Percentiles rank a stretch among this genome's conserved stretches.
phyloP scores from a whole-genome alignment of 2,888 invertebrate genomes.

The Hydriomena furcata region DNA sequence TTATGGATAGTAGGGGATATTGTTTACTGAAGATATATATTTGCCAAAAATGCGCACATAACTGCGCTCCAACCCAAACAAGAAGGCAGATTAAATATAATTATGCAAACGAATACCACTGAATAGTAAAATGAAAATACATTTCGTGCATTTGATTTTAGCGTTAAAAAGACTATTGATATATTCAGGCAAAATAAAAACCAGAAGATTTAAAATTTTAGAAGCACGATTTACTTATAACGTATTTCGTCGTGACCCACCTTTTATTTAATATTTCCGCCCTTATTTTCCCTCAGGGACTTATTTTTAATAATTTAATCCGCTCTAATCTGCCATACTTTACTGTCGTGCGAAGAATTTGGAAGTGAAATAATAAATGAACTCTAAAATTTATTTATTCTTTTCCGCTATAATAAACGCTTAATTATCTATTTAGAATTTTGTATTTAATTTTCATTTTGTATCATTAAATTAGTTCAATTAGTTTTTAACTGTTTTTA shows the following conservation, averaged over 20 bases:
- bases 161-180: constrained; percentile 27
- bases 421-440: too few species aligned
- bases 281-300: constrained; percentile 25
- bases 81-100: too few species aligned
- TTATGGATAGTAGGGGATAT: constrained; percentile 30
- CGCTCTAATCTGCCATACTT: constrained; percentile 14
- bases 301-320: constrained; percentile 28
- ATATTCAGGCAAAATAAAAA: too few species aligned
- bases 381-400: not conserved
- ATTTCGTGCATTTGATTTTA: too few species aligned
- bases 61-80: not conserved
- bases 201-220: too few species aligned
- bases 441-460: too few species aligned
- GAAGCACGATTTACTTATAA: constrained; percentile 28
- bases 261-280: constrained; percentile 28
- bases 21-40: constrained; percentile 30
- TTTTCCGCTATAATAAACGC: too few species aligned
- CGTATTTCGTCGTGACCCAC: constrained; percentile 20
- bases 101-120: too few species aligned
- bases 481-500: too few species aligned
- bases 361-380: not conserved
- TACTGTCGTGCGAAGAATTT: constrained; percentile 10
- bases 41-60: constrained; percentile 11
- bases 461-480: too few species aligned
- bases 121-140: constrained; percentile 3